Percentiles rank a stretch among this genome's conserved stretches.
Conservation (phyloP, 2,888 invertebrate genomes). For the Caenorhabditis sp. region DNA sequence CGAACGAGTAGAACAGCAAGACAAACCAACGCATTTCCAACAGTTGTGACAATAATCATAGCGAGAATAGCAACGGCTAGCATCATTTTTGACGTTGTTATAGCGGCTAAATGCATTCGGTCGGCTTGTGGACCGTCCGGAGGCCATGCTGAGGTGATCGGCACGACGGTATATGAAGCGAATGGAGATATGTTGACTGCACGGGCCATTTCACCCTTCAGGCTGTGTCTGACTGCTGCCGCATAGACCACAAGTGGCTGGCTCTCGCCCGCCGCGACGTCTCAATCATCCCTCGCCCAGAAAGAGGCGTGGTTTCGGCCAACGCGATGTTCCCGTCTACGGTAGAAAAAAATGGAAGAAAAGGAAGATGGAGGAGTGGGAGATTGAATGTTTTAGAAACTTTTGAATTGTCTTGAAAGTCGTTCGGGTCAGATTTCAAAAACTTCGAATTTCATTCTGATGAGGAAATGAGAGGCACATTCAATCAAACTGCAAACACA, state of each 20-base stretch:
- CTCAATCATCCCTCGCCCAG: constrained; percentile 64
- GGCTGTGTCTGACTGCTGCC: constrained; percentile 58
- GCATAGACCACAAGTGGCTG: constrained; percentile 66
- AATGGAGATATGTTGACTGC: constrained; percentile 67
- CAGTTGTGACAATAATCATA: constrained; percentile 84
- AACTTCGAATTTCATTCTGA: constrained; percentile 14
- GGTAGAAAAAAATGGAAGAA: constrained; percentile 55
- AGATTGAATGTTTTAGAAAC: constrained; percentile 33
- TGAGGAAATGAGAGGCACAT: background rate
- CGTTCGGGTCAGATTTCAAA: constrained; percentile 27
- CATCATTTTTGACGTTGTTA: constrained; percentile 38
- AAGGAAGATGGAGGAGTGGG: constrained; percentile 8
- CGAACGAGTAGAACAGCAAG: constrained; percentile 85
- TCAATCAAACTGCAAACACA: constrained; percentile 8
- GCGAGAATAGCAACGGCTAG: constrained; percentile 83
- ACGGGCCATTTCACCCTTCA: constrained; percentile 68
- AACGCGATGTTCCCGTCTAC: constrained; percentile 61
- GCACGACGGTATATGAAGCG: constrained; percentile 67
- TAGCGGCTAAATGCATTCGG: constrained; percentile 28
- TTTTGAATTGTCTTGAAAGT: constrained; percentile 31
- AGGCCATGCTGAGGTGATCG: constrained; percentile 65
- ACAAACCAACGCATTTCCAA: constrained; percentile 86
- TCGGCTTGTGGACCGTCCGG: constrained; percentile 44
- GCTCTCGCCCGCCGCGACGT: constrained; percentile 59
- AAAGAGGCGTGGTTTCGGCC: constrained; percentile 48